Evolutionary conservation across 2,113 vertebrate genomes (phyloP), one percentile per base, ranked within the genome.

Genomic region (Gallinago undulata): DNA sequence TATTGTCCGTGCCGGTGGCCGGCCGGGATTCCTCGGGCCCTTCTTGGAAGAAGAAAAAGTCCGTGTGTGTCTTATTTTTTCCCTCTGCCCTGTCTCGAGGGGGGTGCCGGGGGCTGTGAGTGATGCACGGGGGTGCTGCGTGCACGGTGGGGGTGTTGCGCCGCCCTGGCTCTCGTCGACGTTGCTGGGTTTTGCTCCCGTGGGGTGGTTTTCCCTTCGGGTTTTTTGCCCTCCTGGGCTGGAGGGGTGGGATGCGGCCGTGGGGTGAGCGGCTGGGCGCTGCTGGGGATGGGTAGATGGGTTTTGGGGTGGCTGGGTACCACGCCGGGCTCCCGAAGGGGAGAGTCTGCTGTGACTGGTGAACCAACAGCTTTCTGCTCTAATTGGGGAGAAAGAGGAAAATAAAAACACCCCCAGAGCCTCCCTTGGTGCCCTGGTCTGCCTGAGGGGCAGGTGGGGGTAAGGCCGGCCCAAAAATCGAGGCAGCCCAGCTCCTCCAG

Each of bases 1-100:
- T 57, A 97, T 97, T 97, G 96, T 97, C 95, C 92, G 80, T 70
- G 24, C 94, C 3, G 12, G 10, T 91, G 93, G 93, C 95, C 81
- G 1, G 87, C 90, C 31, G 90, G 96, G 96, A 96, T 96, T 97
- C 96, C 96, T 95, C 41, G 4, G 79, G 47, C 35, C 77, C 66
- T 88, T 63, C 59, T 43, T 90, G 90, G 39, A 78, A 92, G 93
- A 43, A 84, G 93, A 64, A 81, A 78, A 82, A 3, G 24, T 86
- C 64, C 14, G 4, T 39, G 47, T 21, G 66, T 93, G 85, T 53
- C 37, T 81, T 95, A 74, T 94, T 96, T 96, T 94, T 87, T 48
- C 90, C 90, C 90, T 95, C 78, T 85, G 27, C 31, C 56, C 83
- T 11, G 48, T 83, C 67, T 25, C 18, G 5, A 18, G 8, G 53